A percentile compares a stretch with the other conserved stretches of the same genome.
Conservation (phyloP, 1,140 invertebrate genomes). For the Drosophila truncata region DNA sequence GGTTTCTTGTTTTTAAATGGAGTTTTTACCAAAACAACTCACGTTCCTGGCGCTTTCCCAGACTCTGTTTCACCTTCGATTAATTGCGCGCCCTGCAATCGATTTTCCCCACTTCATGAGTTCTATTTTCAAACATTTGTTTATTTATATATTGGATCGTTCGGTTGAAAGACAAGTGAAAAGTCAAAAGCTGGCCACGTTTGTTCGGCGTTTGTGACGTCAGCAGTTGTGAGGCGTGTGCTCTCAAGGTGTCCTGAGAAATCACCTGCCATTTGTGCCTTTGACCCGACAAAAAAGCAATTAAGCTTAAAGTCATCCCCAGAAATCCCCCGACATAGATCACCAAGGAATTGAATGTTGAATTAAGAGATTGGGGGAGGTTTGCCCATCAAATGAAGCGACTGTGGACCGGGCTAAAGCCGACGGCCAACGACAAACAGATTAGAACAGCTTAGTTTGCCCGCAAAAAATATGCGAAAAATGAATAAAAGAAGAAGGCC, state of each 20-base stretch:
- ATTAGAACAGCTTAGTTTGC: slow-evolving; percentile 72
- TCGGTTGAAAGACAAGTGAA: slow-evolving; percentile 67
- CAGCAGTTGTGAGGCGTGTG: slow-evolving; percentile 9
- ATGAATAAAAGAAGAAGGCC: slow-evolving; percentile 47
- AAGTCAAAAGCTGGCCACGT: slow-evolving; percentile 55
- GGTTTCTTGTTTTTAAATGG: slow-evolving; percentile 37
- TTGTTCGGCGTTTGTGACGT: slow-evolving; percentile 59
- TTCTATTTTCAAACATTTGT: slow-evolving; percentile 54
- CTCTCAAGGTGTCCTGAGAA: slow-evolving; percentile 26
- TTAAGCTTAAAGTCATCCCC: slow-evolving; percentile 50
- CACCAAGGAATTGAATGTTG: slow-evolving; percentile 59
- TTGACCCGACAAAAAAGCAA: slow-evolving; percentile 47
- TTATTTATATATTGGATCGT: slow-evolving; percentile 55
- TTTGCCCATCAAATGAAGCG: slow-evolving; percentile 11
- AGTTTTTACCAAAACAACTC: slow-evolving; percentile 53
- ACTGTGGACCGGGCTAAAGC: slow-evolving; percentile 22
- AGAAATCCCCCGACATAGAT: slow-evolving; percentile 53
- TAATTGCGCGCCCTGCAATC: slow-evolving; percentile 49
- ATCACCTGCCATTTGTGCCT: slow-evolving; percentile 36
- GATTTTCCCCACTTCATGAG: slow-evolving; percentile 48
- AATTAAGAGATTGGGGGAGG: slow-evolving; percentile 26
- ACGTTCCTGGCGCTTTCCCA: slow-evolving; percentile 36
- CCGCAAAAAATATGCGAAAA: slow-evolving; percentile 47
- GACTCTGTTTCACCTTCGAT: slow-evolving; percentile 45
- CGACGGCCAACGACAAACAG: slow-evolving; percentile 67